Conservation (phyloP, 2,113 vertebrate species). For the Cynopterus brachyotis region DNA sequence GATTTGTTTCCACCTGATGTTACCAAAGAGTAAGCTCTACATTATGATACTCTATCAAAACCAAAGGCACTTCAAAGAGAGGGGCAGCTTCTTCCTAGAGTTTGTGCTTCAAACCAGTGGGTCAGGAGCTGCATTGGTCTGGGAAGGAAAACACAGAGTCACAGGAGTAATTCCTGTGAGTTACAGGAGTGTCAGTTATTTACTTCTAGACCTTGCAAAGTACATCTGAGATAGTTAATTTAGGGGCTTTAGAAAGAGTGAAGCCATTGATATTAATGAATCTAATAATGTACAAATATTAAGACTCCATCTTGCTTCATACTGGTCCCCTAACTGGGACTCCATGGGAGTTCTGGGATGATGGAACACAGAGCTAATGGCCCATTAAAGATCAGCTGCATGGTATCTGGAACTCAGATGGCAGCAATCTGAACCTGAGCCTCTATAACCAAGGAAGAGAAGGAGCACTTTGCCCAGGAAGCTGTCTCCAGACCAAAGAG, state of each 20-base stretch:
- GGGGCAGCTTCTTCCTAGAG: not conserved
- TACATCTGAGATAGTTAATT: not conserved
- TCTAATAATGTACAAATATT: not conserved
- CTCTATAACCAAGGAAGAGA: not conserved
- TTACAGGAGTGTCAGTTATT: not conserved
- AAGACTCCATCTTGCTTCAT: not conserved
- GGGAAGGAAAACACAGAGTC: not conserved
- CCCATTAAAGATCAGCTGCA: not conserved
- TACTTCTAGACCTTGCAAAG: not conserved
- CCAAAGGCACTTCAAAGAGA: not conserved
- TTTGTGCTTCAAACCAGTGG: not conserved
- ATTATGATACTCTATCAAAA: constrained; percentile 43
- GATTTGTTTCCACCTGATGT: constrained; percentile 47
- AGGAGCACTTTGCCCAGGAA: not conserved
- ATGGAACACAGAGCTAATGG: too few species aligned
- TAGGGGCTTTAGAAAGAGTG: not conserved
- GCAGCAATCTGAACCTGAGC: not conserved
- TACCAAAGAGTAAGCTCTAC: not conserved
- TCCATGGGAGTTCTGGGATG: not conserved
- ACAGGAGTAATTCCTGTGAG: not conserved
- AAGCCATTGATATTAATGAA: not conserved
- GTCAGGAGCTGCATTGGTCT: not conserved
- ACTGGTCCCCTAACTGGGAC: not conserved
- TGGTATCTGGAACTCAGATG: not conserved
- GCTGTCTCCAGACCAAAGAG: not conserved